phyloP scores from a whole-genome alignment of 2,113 vertebrate species.

The Dromiciops gliroides region DNA sequence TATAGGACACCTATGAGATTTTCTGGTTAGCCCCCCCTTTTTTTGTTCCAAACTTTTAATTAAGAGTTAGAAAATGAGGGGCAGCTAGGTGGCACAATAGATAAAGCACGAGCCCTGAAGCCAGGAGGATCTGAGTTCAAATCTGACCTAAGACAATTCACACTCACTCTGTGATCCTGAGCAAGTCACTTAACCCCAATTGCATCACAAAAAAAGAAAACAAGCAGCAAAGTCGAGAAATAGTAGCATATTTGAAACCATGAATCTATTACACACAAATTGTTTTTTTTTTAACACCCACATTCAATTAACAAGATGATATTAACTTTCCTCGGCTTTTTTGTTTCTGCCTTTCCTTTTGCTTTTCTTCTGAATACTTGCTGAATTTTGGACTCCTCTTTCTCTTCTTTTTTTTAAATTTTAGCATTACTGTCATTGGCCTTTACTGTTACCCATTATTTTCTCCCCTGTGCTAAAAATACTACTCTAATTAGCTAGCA shows the following conservation, averaged over 20 bases:
- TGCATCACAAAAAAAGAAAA: too few species aligned
- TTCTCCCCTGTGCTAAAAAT: neutral
- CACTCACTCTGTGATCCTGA: too few species aligned
- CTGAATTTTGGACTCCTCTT: neutral
- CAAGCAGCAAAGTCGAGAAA: neutral
- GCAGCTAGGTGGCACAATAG: too few species aligned
- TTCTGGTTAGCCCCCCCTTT: neutral
- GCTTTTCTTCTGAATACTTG: neutral
- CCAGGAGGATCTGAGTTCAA: too few species aligned
- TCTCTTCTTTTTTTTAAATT: neutral
- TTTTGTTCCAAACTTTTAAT: neutral
- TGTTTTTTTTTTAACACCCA: neutral
- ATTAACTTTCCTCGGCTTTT: neutral
- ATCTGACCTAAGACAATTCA: too few species aligned
- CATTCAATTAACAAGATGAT: neutral
- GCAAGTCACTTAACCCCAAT: too few species aligned
- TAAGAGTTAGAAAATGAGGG: neutral
- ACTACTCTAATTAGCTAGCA: too few species aligned
- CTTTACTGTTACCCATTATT: neutral
- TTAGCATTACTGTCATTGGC: neutral
- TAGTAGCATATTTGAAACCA: neutral
- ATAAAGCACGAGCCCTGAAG: too few species aligned
- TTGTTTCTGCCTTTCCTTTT: neutral
- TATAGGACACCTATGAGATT: neutral
- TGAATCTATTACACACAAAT: neutral